A percentile compares a stretch with the other conserved stretches of the same genome.
phyloP scores from a whole-genome alignment of 2,797 vertebrate genomes.

The Uromys caudimaculatus region DNA sequence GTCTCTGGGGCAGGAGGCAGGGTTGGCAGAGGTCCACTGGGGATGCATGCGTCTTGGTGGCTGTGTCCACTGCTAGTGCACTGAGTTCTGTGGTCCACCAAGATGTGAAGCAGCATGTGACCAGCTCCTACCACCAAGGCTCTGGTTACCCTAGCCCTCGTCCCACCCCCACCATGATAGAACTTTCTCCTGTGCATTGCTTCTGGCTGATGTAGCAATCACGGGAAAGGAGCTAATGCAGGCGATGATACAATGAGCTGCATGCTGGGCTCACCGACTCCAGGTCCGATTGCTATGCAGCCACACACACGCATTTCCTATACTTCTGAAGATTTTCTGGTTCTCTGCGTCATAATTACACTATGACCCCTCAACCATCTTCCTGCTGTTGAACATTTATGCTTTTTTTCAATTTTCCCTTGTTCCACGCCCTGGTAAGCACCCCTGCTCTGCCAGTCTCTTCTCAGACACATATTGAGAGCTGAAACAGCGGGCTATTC shows the following conservation, averaged over 20 bases:
- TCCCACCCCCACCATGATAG: background rate
- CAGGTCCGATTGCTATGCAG: background rate
- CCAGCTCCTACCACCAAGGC: background rate
- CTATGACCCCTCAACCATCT: background rate
- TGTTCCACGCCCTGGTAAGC: background rate
- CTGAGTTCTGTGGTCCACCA: background rate
- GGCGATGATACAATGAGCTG: background rate
- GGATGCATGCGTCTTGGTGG: background rate
- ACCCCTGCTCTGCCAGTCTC: no score
- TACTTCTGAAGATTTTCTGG: background rate
- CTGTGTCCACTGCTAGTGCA: background rate
- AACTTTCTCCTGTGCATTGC: background rate
- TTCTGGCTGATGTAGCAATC: background rate
- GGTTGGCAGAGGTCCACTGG: background rate
- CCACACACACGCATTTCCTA: background rate
- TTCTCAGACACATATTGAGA: background rate
- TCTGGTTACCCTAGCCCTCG: background rate
- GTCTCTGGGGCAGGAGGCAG: background rate
- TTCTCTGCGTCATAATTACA: background rate
- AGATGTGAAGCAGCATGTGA: background rate
- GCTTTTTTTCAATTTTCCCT: background rate
- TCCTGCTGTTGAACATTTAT: background rate
- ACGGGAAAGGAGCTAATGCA: background rate
- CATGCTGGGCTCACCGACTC: background rate
- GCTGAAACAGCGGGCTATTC: no score